Base-by-base conservation (phyloP, 2,888 invertebrate species). In the Plagodis pulveraria region DNA sequence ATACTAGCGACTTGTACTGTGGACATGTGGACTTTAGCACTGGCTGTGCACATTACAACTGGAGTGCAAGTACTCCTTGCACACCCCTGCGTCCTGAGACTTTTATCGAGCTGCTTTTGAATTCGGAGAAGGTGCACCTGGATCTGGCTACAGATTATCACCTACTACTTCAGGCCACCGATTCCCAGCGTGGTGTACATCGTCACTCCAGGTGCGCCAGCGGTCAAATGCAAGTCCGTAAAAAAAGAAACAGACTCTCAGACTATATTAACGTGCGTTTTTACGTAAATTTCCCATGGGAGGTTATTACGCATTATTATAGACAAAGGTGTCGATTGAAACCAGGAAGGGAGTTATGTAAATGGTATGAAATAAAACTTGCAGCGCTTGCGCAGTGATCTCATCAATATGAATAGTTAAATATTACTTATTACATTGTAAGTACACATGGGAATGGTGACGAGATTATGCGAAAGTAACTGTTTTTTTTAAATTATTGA, bases 201-300 rank as follows among this genome's bases (percentile, higher is more conserved):
- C 22, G 22, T 22, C 4, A 4, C 22, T 22, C 4, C 22, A 22
- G 22, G 22, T 22, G 22, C 1, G 22, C 1, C 4, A 1, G 22
- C 22, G 22, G 22, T 22, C 22, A 22, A 22, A 22, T 4, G 22
- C 22, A 4, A 1, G 22, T 22, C 22, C 4, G 22, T 22, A 22
- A 22, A 22, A 22, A 22, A 22, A 22, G 22, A 4, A 22, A 4
- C 2, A 22, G 4, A 4, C 22, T 22, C 38, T 5, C 38, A 38
- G 38, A 38, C 38, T 38, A 1, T 38, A 6, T 6, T 38, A 12
- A 1, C 10, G 11, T 5, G 12, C 34, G 12, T 38, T 22, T 60
- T 41, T 45, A 58, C 50, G 53, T 11, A 32, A 61, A 53, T 61
- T 65, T 68, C 67, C 61, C 67, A 66, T 60, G 62, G 46, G 60